Evolutionary conservation across 2,113 vertebrate genomes (phyloP), one percentile per base, ranked within the genome.

Genomic region (Sprattus sprattus): DNA sequence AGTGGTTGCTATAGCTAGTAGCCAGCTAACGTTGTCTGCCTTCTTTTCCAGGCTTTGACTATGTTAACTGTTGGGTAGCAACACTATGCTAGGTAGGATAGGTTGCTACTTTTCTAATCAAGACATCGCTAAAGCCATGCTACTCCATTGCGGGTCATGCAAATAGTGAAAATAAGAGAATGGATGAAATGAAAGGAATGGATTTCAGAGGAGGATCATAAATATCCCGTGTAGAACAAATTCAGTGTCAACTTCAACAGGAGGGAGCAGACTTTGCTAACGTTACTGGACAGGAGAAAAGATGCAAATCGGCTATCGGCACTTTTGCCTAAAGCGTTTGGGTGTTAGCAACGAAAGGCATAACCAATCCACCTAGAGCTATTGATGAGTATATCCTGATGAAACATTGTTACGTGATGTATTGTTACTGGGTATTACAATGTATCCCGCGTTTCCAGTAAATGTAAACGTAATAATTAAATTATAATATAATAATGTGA

Each of bases 51-150:
- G 18, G 45, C 15, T 13, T 50, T n/a, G 6, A 8, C 25, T 11
- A 47, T 45, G 47, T 71, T 84, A 6, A 6, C 39, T 6, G 60
- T 47, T 60, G 20, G 22, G 22, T 60, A 60, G 54, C 54, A 60
- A 60, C 52, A 54, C 52, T 54, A 54, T 54, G 87, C 88, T 89
- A 83, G 32, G 20, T 20, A 45, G 20, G 54, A 18, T 60, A n/a
- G 54, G 18, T 60, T 22, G 54, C 54, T 60, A 60, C 54, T 20
- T 60, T 22, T 60, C 54, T 60, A 60, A 60, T 60, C 20, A 7
- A 60, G 54, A 60, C 22, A 60, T 60, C 18, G 54, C 54, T 60
- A 22, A 60, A 0, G 54, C 18, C 54, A 60, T 60, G 54, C 54
- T 60, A 60, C 54, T 60, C 22, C 6, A 60, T 60, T 60, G 22